phyloP scores from a whole-genome alignment of 2,797 vertebrate genomes.

The Hyperoplus lanceolatus region DNA sequence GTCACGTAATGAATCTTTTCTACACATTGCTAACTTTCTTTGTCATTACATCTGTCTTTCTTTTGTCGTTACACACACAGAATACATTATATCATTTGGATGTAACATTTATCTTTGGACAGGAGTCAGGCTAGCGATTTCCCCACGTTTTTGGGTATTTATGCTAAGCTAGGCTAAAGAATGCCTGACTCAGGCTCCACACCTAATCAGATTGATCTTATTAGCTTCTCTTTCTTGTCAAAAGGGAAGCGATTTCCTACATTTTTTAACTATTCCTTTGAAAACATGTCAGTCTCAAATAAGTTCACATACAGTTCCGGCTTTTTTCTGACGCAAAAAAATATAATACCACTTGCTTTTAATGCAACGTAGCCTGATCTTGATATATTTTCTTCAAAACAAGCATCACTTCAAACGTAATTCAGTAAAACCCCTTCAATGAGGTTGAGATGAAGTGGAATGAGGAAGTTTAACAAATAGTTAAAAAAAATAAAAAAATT shows the following conservation, averaged over 20 bases:
- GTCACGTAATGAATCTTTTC: background rate
- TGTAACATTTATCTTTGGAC: background rate
- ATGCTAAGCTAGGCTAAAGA: slow-evolving; percentile 10
- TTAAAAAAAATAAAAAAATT: background rate
- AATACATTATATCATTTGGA: background rate
- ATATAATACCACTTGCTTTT: background rate
- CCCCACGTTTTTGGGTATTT: background rate
- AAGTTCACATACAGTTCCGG: background rate
- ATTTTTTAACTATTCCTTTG: background rate
- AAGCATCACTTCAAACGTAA: background rate
- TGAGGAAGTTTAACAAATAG: background rate
- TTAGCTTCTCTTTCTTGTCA: background rate
- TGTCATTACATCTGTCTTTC: background rate
- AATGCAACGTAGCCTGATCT: background rate
- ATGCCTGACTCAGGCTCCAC: no score
- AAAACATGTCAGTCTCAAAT: background rate
- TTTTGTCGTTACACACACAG: background rate
- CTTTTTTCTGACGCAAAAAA: background rate
- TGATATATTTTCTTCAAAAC: slow-evolving; percentile 8
- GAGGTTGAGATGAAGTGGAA: background rate
- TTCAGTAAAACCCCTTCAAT: slow-evolving; percentile 15
- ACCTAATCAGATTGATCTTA: background rate
- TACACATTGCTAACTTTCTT: background rate
- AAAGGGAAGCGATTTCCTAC: background rate
- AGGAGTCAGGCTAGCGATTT: background rate